Percentiles rank a stretch among this genome's conserved stretches.
phyloP scores from a whole-genome alignment of 1,140 invertebrate species.

The Vollenhovia emeryi region DNA sequence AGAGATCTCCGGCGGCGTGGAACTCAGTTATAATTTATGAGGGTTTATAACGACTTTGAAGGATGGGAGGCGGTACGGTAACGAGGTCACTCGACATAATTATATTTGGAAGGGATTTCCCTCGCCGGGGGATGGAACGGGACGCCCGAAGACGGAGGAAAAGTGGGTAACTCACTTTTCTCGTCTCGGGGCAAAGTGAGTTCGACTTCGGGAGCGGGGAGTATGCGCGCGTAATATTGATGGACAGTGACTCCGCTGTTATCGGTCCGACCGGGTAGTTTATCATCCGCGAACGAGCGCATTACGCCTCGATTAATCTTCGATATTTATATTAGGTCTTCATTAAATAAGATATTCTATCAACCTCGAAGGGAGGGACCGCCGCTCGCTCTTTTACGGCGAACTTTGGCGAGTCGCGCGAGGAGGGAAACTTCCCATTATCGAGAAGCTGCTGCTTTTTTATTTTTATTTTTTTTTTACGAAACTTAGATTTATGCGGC shows the following conservation, averaged over 20 bases:
- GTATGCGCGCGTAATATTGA: slow-evolving; percentile 78
- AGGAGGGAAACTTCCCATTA: slow-evolving; percentile 64
- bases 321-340: slow-evolving; percentile 81
- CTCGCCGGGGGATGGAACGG: slow-evolving; percentile 18
- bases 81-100: slow-evolving; percentile 68
- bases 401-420: neutral
- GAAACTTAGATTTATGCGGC: slow-evolving; percentile 39
- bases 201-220: slow-evolving; percentile 60
- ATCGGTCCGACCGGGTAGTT: slow-evolving; percentile 73
- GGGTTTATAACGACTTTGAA: slow-evolving; percentile 60
- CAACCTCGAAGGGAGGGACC: neutral
- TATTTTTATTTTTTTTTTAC: too few species aligned
- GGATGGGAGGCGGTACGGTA: slow-evolving; percentile 60
- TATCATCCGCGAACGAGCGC: slow-evolving; percentile 78
- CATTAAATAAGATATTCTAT: slow-evolving; percentile 76
- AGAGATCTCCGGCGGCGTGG: slow-evolving; percentile 48
- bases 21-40: slow-evolving; percentile 58
- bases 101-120: slow-evolving; percentile 67
- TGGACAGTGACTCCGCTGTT: slow-evolving; percentile 80
- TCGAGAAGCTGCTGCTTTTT: slow-evolving; percentile 15
- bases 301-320: slow-evolving; percentile 82
- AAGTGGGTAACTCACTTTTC: slow-evolving; percentile 74
- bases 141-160: slow-evolving; percentile 56
- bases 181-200: slow-evolving; percentile 69
- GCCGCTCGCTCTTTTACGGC: slow-evolving; percentile 9